Evolutionary conservation across 1,140 invertebrate species (phyloP), one percentile per base, ranked within the genome.

Genomic region (Drosophila albomicans): DNA sequence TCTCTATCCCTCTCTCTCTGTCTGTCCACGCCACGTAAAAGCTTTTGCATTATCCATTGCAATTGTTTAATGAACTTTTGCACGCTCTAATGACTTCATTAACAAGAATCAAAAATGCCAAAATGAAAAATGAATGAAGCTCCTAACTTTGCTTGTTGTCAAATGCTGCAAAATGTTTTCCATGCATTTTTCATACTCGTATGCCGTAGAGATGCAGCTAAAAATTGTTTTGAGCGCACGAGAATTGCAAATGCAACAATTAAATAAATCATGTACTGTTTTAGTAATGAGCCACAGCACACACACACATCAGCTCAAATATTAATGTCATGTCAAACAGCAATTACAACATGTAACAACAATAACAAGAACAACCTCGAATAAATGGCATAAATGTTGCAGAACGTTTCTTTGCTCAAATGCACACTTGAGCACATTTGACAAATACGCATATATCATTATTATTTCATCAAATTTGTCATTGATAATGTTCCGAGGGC

Each of bases 271-370:
- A 78, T 78, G 54, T 64, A 62, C 35, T 78, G 64, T 57, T 74
- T 68, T 57, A 64, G 62, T 57, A 67, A 73, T 77, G 67, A 64
- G 59, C 32, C 32, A 25, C 20, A 32, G 32, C 32, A 32, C 32
- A 32, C 10, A 63, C 5, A 49, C 11, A 45, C n/a, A n/a, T n/a
- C 71, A 62, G 59, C 78, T 89, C 75, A 85, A 89, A 89, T 89
- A 89, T 89, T 89, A 85, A 89, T 89, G 85, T 89, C 85, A 89
- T 89, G 85, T 89, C 85, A 88, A 88, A 89, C 85, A 79, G 85
- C 85, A 88, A 88, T 88, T 89, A 89, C 79, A 81, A 58, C 81
- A 79, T 89, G 85, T 89, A 72, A 68, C 78, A 85, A 73, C 78
- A 81, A 63, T 28, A 43, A 10, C 30, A n/a, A 11, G 57, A 63